Evolutionary conservation across 1,140 invertebrate genomes (phyloP), one percentile per base, ranked within the genome.

Genomic region (Drosophila mojavensis): DNA sequence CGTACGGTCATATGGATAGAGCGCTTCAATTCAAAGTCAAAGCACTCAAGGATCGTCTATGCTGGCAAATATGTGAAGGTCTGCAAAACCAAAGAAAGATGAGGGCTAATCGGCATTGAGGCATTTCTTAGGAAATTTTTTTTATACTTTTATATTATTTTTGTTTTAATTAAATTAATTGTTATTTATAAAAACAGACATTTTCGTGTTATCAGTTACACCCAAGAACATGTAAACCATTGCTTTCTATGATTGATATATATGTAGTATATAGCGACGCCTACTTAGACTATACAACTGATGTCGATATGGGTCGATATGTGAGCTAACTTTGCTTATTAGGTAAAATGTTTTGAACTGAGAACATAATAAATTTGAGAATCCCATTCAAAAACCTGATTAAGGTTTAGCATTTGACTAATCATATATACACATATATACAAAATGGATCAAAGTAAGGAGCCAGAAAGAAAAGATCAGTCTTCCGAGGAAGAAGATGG

Each of bases 41-140:
- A 4, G 50, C 61, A 45, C 68, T 84, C 0, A 64, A 41, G 0
- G 7, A 33, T 20, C 77, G 69, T 1, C 3, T 80, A 0, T 45
- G 59, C 39, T 13, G 50, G 17, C 74, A 51, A 4, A 24, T 84
- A 7, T 69, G 75, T 26, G 70, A 75, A 5, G 41, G 50, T 33
- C 4, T 73, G 17, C 30, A 45, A 4, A 7, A 41, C 4, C 47
- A 51, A 28, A 24, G 41, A 15, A 39, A 13, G 30, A 26, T 20
- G 3, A 10, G 3, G 6, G 28, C 33, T 36, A 11, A 20, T 10
- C 17, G 28, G 17, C 17, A 56, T 56, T 24, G 15, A 33, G 33
- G 3, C 1, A 15, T 13, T 39, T 43, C n/a, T 24, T 5, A 4
- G 15, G 33, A 13, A 7, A 33, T 24, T 15, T 26, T 2, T 15